These are phyloP conservation scores for Lumbricus terrestris DNA, from an alignment of 2,888 invertebrate species.

Conservation along the genomic window DNA sequence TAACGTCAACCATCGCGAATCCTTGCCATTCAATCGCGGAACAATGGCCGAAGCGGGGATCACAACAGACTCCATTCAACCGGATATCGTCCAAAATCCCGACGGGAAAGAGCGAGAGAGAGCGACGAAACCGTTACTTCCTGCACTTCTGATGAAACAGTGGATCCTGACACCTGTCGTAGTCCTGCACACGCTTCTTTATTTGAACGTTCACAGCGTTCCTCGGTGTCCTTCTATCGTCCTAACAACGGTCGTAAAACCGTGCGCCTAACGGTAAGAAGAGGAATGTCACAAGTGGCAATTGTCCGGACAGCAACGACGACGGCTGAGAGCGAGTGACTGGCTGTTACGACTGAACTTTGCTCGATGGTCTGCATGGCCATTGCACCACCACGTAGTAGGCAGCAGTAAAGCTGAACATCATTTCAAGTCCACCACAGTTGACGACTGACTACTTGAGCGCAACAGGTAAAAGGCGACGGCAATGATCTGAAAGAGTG, in stretches of 20 bases:
- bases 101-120: neutral
- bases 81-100: neutral
- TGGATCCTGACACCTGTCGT: too few relatives aligned
- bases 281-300: constrained; percentile 3
- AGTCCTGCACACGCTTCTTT: too few relatives aligned
- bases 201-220: neutral
- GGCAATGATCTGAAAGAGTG: neutral
- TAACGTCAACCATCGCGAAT: constrained; percentile 29
- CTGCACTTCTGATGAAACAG: neutral
- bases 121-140: neutral
- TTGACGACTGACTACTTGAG: neutral
- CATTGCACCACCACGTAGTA: neutral
- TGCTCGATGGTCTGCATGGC: neutral
- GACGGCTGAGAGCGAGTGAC: neutral
- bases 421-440: neutral
- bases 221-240: neutral
- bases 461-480: neutral
- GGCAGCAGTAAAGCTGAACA: constrained; percentile 8
- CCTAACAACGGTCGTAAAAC: neutral
- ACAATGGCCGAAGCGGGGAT: constrained; percentile 15
- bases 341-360: constrained; percentile 6
- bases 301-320: too few relatives aligned
- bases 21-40: constrained; percentile 25
- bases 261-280: neutral
- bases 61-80: constrained; percentile 16